Base-by-base conservation (phyloP, 2,797 vertebrate genomes). In the Parotocinclus haroldoi region DNA sequence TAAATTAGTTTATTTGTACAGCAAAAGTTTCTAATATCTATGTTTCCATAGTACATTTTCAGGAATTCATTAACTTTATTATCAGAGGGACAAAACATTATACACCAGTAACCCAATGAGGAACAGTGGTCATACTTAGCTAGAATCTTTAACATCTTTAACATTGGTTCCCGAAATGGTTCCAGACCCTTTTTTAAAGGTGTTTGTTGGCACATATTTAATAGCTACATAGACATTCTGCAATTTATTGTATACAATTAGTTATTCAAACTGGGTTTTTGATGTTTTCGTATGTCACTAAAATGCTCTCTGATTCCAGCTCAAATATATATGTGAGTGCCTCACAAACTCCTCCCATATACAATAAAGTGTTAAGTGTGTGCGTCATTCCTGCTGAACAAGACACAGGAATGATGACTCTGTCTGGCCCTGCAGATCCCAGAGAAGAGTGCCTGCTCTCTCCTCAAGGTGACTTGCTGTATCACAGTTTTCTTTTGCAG, bases 401-500 rank as follows among this genome's bases (percentile, higher is more conserved):
- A 12, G 50, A 73, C 76, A 68, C 67, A 73, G 76, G 76, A 77
- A 50, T 45, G 66, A 52, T 27, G 52, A 39, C 49, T 71, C 71
- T 58, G 13, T 54, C 62, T 71, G 59, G 62, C 74, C 16, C 11
- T 50, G 51, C 51, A 52, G 44, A 27, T 27, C 27, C 66, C 7
- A 10, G 42, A 51, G 42, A 50, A 53, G 66, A 55, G 14, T 58
- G 12, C 61, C 40, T 55, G 37, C 37, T 19, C n/a, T 58, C 53
- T 59, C 71, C 52, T 66, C 61, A 63, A 52, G 56, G 39, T 52
- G 6, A 57, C 72, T 72, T 66, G 52, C 63, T 62, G 57, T 74
- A 63, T 69, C 52, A 44, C 69, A 63, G 51, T 76, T 63, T 79
- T 77, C 65, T 75, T 70, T 79, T 77, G 46, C 78, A 79, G 78